Evolutionary conservation across 2,797 vertebrate species (phyloP).

Genomic region (Leptatherina wallacei): DNA sequence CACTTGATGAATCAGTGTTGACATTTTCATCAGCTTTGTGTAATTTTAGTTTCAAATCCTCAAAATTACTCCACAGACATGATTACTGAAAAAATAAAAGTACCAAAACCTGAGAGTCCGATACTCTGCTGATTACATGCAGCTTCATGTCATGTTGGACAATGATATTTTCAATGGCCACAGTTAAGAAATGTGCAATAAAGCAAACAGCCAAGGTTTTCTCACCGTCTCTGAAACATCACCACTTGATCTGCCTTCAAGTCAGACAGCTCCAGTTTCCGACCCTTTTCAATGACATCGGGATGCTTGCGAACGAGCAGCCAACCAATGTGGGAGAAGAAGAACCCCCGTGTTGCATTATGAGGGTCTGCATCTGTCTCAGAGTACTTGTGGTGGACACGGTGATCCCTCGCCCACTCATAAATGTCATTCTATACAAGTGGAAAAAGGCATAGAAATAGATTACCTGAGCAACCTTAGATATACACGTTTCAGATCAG

Average conservation of each 20-base stretch:
- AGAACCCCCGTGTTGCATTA: conserved; percentile 90
- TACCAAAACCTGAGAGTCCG: no score
- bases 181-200: not conserved
- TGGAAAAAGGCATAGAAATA: conserved; percentile 10
- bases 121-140: not conserved
- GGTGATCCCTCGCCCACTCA: conserved; percentile 93
- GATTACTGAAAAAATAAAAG: no score
- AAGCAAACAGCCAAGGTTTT: not conserved
- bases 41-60: not conserved
- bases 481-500: not conserved
- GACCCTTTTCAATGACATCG: conserved; percentile 90
- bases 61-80: not conserved
- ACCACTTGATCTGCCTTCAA: conserved; percentile 89
- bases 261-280: conserved; percentile 88
- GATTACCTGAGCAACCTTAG: not conserved
- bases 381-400: conserved; percentile 93
- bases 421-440: conserved; percentile 89
- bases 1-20: not conserved
- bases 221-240: conserved; percentile 94
- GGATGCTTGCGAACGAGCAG: conserved; percentile 94
- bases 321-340: conserved; percentile 96
- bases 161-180: not conserved
- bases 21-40: not conserved
- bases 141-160: not conserved
- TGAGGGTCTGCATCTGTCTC: conserved; percentile 95